These are phyloP conservation scores for Drosophila sturtevanti DNA, from an alignment of 1,140 invertebrate species.

Conservation along the genomic window DNA sequence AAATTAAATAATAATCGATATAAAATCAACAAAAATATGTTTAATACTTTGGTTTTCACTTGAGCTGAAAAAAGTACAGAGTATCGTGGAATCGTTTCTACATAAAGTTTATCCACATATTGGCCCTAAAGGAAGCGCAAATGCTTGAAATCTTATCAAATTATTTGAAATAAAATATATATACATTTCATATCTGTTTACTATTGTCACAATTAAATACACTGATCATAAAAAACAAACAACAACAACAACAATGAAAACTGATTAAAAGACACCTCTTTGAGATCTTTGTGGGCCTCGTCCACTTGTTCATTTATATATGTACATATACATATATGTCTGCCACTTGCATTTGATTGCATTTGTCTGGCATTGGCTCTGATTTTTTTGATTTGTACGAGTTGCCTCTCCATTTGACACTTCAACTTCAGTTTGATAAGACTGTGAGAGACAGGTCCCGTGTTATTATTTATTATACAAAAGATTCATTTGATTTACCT, in stretches of 20 bases:
- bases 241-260: background rate
- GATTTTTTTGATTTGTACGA: no score
- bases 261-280: background rate
- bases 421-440: background rate
- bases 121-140: background rate
- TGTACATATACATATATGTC: no score
- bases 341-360: background rate
- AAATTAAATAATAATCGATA: no score
- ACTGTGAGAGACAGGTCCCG: background rate
- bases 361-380: no score
- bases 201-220: background rate
- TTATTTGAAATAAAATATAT: background rate
- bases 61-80: no score
- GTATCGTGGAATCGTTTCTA: no score
- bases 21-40: no score
- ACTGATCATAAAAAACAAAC: background rate
- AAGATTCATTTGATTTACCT: conserved; percentile 4
- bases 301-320: background rate
- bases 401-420: background rate
- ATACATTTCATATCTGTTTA: background rate
- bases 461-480: background rate
- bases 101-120: no score
- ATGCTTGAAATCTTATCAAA: background rate
- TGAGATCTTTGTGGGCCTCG: background rate
- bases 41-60: no score